Evolutionary conservation across 2,113 vertebrate genomes (phyloP).

Genomic region (Rhinolophus sinicus): DNA sequence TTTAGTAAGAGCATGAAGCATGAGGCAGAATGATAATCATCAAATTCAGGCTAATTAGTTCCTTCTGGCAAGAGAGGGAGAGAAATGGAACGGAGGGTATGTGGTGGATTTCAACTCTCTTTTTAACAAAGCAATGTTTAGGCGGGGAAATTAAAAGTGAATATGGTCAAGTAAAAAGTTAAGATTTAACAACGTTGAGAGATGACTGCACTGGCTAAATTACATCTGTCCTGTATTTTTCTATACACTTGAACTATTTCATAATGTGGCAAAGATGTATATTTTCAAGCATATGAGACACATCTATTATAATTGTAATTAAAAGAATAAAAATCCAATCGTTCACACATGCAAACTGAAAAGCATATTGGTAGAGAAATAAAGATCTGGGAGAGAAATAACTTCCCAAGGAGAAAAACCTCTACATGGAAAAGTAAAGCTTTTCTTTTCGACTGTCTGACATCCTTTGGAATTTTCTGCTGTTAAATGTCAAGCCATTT

Average conservation of each 20-base stretch:
- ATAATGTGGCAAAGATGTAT: background rate
- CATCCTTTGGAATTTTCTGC: background rate
- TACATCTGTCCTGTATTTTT: background rate
- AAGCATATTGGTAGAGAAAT: background rate
- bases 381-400: background rate
- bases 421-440: background rate
- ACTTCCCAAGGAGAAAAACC: background rate
- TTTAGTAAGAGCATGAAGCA: background rate
- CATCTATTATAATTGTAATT: background rate
- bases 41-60: background rate
- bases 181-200: background rate
- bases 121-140: background rate
- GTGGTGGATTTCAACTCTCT: background rate
- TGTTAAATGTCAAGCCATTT: background rate
- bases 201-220: background rate
- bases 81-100: background rate
- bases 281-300: background rate
- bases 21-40: background rate
- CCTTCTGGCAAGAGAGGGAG: background rate
- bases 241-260: background rate
- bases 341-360: background rate
- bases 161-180: background rate
- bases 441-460: background rate
- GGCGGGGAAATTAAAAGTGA: background rate
- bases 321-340: background rate